Percentiles rank a stretch among this genome's conserved stretches.
These are phyloP conservation scores for Andinoacara biseriatus DNA, from an alignment of 2,113 vertebrate genomes.

Conservation along the genomic window DNA sequence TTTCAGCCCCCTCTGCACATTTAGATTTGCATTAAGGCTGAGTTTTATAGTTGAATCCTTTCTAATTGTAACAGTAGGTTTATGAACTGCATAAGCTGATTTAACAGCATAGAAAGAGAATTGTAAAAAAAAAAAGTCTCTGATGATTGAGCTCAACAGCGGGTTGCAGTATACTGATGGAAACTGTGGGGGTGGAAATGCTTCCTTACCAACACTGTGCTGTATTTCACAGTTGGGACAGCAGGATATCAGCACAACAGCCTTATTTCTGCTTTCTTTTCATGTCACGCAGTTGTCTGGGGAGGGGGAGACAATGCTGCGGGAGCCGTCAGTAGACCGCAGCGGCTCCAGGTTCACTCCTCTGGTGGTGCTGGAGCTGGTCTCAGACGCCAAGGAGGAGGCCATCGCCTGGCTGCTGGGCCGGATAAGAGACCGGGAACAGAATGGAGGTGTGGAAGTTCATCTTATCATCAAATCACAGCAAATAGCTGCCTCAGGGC, in stretches of 20 bases:
- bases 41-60: no score
- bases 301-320: conserved; percentile 74
- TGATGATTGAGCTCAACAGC: not conserved
- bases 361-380: conserved; percentile 90
- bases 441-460: conserved; percentile 83
- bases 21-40: no score
- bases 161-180: not conserved
- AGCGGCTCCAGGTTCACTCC: conserved; percentile 82
- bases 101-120: not conserved
- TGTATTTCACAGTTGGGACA: not conserved
- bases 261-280: not conserved
- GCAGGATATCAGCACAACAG: not conserved
- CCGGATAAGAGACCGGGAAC: conserved; percentile 86
- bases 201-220: not conserved
- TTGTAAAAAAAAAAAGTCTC: not conserved
- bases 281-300: conserved; percentile 17
- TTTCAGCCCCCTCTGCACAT: no score
- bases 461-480: not conserved
- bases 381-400: conserved; percentile 84
- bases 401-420: conserved; percentile 88
- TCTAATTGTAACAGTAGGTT: no score
- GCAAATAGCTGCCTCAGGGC: no score
- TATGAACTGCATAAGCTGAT: no score
- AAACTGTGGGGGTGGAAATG: not conserved
- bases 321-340: conserved; percentile 72